phyloP scores from a whole-genome alignment of 2,113 vertebrate genomes.

The Pavo muticus region DNA sequence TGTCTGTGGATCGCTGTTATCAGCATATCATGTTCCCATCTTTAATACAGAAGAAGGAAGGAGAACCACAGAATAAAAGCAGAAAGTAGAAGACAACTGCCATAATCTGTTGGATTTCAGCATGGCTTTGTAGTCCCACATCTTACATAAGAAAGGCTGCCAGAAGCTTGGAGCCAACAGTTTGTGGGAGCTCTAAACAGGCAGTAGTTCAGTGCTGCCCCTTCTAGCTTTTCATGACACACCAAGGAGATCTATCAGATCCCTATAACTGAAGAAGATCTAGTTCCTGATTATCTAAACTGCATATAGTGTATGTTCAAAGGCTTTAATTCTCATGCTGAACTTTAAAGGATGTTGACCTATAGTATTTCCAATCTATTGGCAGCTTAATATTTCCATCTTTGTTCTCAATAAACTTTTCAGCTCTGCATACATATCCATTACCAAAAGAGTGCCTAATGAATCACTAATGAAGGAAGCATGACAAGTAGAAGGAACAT shows the following conservation, averaged over 20 bases:
- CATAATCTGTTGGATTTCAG: not conserved
- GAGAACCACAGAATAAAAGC: not conserved
- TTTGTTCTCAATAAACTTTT: not conserved
- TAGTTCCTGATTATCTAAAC: not conserved
- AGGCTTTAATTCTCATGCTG: not conserved
- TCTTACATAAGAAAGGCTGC: not conserved
- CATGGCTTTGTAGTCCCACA: not conserved
- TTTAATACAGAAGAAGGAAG: not conserved
- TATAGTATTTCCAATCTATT: not conserved
- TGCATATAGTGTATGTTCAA: not conserved
- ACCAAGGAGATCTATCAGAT: not conserved
- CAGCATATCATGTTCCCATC: not conserved
- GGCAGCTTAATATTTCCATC: not conserved
- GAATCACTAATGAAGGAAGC: not conserved
- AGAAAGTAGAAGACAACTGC: not conserved
- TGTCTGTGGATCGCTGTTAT: accelerated
- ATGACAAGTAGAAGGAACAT: not conserved
- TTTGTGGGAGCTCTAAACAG: not conserved
- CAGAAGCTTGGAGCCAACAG: not conserved
- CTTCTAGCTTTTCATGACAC: not conserved
- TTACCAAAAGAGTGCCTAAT: not conserved
- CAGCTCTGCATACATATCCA: accelerated
- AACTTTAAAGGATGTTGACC: not conserved
- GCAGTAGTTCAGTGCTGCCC: not conserved
- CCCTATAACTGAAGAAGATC: not conserved